phyloP scores from a whole-genome alignment of 2,888 invertebrate genomes.

The Halocaridina rubra region DNA sequence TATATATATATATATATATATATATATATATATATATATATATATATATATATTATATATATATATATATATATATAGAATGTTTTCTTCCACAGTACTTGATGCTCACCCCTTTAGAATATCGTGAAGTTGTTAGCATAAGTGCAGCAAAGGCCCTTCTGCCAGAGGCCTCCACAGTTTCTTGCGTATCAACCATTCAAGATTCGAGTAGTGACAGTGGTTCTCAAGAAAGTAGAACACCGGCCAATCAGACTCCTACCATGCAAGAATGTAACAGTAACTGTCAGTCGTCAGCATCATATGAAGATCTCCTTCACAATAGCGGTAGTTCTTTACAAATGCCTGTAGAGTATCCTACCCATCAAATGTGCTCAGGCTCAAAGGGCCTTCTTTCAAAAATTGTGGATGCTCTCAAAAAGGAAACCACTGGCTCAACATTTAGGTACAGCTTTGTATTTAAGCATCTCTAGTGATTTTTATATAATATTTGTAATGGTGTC shows the following conservation, averaged over 20 bases:
- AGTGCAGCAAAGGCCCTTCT: constrained; percentile 16
- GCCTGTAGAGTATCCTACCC: constrained; percentile 31
- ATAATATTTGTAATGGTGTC: no score
- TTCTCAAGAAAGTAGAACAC: constrained; percentile 18
- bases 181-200: constrained; percentile 4
- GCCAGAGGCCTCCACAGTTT: background rate
- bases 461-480: background rate
- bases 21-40: no score
- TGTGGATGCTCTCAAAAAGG: constrained; percentile 62
- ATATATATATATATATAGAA: no score
- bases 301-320: background rate
- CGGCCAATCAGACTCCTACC: constrained; percentile 2
- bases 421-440: constrained; percentile 63
- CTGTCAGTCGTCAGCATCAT: background rate
- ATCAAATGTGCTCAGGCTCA: constrained; percentile 47
- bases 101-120: constrained; percentile 58
- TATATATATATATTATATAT: no score
- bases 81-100: constrained; percentile 30
- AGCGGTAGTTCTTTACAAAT: background rate
- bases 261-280: background rate
- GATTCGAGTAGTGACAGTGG: background rate
- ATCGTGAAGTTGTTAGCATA: constrained; percentile 49
- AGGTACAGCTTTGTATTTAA: constrained; percentile 39
- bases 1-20: no score
- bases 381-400: constrained; percentile 47